Conservation (phyloP, 2,113 vertebrate genomes). For the Zosterops borbonicus region DNA sequence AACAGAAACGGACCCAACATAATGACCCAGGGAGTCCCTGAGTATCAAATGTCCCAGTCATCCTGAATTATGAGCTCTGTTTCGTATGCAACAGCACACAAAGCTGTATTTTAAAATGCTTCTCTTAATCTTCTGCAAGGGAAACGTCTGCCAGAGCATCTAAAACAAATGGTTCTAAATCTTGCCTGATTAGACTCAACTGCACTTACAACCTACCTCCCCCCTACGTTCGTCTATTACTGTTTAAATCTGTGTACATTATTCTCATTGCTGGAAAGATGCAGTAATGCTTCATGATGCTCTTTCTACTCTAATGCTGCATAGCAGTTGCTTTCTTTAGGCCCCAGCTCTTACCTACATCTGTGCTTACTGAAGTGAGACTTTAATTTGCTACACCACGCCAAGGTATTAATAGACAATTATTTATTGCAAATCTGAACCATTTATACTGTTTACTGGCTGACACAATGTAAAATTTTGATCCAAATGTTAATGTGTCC, state of each 20-base stretch:
- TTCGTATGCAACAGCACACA: conserved; percentile 1
- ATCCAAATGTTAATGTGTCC: conserved; percentile 90
- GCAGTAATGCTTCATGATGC: background rate
- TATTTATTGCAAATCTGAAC: conserved; percentile 89
- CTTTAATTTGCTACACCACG: conserved; percentile 86
- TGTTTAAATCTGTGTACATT: background rate
- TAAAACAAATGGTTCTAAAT: conserved; percentile 34
- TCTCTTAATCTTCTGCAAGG: background rate
- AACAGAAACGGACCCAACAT: background rate
- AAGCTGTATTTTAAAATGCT: conserved; percentile 10
- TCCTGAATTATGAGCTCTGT: conserved; percentile 18
- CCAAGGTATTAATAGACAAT: conserved; percentile 88
- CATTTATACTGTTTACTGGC: conserved; percentile 86
- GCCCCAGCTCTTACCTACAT: conserved; percentile 72
- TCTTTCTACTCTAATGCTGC: conserved; percentile 22
- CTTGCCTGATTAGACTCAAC: conserved; percentile 4
- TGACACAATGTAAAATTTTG: conserved; percentile 86
- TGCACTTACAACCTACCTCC: background rate
- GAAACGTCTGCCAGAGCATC: background rate
- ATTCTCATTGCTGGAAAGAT: background rate
- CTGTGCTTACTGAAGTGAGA: conserved; percentile 82
- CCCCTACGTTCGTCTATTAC: background rate
- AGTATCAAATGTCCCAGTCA: background rate
- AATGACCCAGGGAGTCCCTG: background rate
- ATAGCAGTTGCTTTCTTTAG: conserved; percentile 54